A percentile compares a stretch with the other conserved stretches of the same genome.
These are phyloP conservation scores for Campopleginae sp. DNA, from an alignment of 2,888 invertebrate genomes.

Conservation along the genomic window DNA sequence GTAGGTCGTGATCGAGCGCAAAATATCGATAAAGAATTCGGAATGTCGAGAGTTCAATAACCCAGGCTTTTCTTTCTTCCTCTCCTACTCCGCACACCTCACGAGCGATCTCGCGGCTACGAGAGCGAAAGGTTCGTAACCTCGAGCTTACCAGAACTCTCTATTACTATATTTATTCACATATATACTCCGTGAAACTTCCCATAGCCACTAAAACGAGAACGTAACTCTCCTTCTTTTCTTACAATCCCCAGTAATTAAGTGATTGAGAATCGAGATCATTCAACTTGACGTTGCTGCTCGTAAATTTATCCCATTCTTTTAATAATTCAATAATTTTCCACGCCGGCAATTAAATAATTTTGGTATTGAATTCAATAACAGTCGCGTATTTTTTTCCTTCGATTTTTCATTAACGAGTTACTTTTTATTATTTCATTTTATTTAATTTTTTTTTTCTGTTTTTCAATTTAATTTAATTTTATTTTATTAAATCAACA, in stretches of 20 bases:
- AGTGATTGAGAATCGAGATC: conserved; percentile 27
- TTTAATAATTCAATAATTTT: not conserved
- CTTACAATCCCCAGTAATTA: conserved; percentile 4
- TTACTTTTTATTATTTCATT: no score
- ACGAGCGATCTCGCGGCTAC: conserved; percentile 35
- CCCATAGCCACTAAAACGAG: conserved; percentile 9
- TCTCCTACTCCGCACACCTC: conserved; percentile 15
- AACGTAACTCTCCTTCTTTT: conserved; percentile 21
- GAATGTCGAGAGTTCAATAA: conserved; percentile 69
- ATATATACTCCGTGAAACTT: conserved; percentile 16
- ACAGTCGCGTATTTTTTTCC: not conserved
- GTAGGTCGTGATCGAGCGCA: conserved; percentile 66
- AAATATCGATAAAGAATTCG: conserved; percentile 63
- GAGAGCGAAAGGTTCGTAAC: conserved; percentile 60
- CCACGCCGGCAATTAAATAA: not conserved
- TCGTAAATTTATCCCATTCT: not conserved
- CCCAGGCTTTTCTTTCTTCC: conserved; percentile 56
- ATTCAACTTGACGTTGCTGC: not conserved
- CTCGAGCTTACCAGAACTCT: conserved; percentile 35
- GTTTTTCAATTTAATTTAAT: no score
- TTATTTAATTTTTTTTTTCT: no score
- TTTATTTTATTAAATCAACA: no score
- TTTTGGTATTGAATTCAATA: not conserved
- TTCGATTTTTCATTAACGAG: not conserved
- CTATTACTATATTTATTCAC: conserved; percentile 19